Conservation (phyloP, 1,140 invertebrate species). For the Plodia interpunctella region DNA sequence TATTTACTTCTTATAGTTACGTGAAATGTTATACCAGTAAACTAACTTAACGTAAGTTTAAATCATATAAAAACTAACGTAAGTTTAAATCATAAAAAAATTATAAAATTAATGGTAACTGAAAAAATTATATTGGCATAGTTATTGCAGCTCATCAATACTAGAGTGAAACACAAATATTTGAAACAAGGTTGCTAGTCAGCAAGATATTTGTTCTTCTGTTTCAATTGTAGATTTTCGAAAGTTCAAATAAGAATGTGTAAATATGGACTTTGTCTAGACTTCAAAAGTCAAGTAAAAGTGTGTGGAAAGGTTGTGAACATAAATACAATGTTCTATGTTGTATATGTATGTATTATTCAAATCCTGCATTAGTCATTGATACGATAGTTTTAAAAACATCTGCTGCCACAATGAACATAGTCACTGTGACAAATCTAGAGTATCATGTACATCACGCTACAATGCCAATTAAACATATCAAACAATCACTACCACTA, state of each 20-base stretch:
- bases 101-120: too few species aligned
- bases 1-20: too few species aligned
- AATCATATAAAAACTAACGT: too few species aligned
- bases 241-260: slow-evolving; percentile 66
- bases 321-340: not conserved
- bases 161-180: slow-evolving; percentile 1
- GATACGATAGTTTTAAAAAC: too few species aligned
- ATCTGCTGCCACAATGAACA: too few species aligned
- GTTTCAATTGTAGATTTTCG: slow-evolving; percentile 69
- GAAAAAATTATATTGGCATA: not conserved
- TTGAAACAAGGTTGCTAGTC: slow-evolving; percentile 30
- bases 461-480: too few species aligned
- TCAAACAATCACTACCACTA: too few species aligned
- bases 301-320: slow-evolving; percentile 20
- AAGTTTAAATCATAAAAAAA: too few species aligned
- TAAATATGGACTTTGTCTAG: slow-evolving; percentile 58
- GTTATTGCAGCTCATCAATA: slow-evolving; percentile 23
- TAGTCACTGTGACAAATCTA: too few species aligned
- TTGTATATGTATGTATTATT: not conserved
- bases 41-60: too few species aligned
- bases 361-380: not conserved
- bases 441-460: too few species aligned
- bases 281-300: slow-evolving; percentile 40
- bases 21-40: too few species aligned
- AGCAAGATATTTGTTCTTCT: slow-evolving; percentile 53